Evolutionary conservation across 2,113 vertebrate species (phyloP).

Genomic region (Helogale parvula): DNA sequence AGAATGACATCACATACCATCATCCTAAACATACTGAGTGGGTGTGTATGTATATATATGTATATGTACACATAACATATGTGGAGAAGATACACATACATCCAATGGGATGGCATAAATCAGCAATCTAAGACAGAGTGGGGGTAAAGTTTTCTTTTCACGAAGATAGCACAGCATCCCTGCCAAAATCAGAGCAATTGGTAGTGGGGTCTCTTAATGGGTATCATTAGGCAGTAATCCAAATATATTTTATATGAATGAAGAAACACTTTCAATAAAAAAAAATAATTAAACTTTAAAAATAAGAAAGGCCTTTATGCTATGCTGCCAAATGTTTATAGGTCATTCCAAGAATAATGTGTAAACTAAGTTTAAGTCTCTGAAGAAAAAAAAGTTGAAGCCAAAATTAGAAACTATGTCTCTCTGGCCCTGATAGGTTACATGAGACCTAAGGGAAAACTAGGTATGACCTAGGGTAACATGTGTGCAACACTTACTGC

Average conservation of each 20-base stretch:
- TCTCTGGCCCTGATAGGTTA: background rate
- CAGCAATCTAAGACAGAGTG: background rate
- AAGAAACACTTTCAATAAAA: conserved; percentile 54
- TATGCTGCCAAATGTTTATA: conserved; percentile 31
- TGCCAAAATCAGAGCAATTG: conserved; percentile 55
- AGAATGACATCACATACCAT: background rate
- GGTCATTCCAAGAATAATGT: conserved; percentile 11
- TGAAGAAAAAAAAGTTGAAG: background rate
- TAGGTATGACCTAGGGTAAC: background rate
- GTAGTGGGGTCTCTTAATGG: background rate
- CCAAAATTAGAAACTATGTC: conserved; percentile 31
- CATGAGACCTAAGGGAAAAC: conserved; percentile 10
- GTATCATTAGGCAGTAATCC: conserved; percentile 49
- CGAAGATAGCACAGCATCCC: background rate
- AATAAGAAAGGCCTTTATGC: conserved; percentile 44
- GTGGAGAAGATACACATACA: no score
- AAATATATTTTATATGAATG: conserved; percentile 53
- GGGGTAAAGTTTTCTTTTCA: conserved; percentile 34
- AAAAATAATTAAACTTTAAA: conserved; percentile 47
- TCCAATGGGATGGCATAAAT: background rate
- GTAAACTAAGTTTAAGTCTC: conserved; percentile 30
- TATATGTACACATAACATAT: no score
- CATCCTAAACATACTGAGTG: background rate
- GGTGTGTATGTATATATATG: no score
- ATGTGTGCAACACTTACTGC: background rate